Base-by-base conservation (phyloP, 2,113 vertebrate species). In the Pionites leucogaster region DNA sequence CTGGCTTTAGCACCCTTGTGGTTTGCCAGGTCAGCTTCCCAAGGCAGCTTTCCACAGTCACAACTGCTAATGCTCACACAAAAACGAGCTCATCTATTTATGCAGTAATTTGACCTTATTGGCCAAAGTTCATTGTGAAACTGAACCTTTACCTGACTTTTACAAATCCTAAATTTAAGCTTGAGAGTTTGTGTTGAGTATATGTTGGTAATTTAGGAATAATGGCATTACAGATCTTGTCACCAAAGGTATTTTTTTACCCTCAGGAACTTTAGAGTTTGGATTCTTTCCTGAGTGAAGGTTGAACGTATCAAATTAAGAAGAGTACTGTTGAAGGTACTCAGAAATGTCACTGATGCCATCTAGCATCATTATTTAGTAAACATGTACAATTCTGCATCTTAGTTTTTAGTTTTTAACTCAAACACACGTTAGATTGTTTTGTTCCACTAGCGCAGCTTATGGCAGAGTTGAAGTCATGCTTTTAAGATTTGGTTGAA, bases 111-210 rank as follows among this genome's bases (percentile, higher is more conserved):
- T 77, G 67, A 91, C 65, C 63, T 90, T 74, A 28, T 17, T 94
- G 86, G 69, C 94, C 82, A n/a, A 94, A 92, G 94, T 81, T 94
- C 91, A 44, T 46, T 39, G 46, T 81, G 94, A 88, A 87, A 75
- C 65, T 28, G 50, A 90, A 71, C 60, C 60, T 78, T 81, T 35
- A 39, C 50, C 41, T 81, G 88, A 80, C 72, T 96, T 93, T 42
- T 78, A 88, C 25, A 78, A 81, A 86, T 75, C 41, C 60, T 92
- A 55, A 93, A 88, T 86, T 88, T 74, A 85, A 77, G 79, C 55
- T 46, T 46, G 57, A 69, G 78, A 49, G 46, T 72, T 62, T 59
- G 28, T 63, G 13, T 72, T 70, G 29, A 42, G 17, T 62, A 17
- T 65, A n/a, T 50, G 7, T 16, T 28, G 39, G 50, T 81, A 55